These are phyloP conservation scores for Halichondria panicea DNA, from an alignment of 37 sponge, comb jelly and placozoan species.

Conservation along the genomic window DNA sequence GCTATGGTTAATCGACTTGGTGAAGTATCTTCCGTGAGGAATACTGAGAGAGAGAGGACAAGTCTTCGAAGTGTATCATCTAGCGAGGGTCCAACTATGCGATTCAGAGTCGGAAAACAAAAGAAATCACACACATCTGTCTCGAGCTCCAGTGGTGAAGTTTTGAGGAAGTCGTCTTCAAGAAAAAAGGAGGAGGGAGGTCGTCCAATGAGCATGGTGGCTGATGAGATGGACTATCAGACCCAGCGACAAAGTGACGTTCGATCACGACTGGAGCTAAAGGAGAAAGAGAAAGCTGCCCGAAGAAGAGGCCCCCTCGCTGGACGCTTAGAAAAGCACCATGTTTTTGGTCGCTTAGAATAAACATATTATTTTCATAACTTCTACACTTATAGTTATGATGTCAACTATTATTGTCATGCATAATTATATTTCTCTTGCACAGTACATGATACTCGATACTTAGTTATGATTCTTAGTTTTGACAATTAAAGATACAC, in stretches of 20 bases:
- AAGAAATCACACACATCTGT: no score
- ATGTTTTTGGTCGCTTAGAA: slow-evolving; percentile 40
- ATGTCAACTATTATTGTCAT: background rate
- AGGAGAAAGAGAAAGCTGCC: slow-evolving; percentile 25
- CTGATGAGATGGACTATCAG: slow-evolving; percentile 42
- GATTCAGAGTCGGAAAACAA: no score
- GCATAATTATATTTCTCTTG: background rate
- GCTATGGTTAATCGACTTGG: no score
- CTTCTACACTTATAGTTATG: no score
- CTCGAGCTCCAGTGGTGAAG: no score
- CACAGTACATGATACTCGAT: background rate
- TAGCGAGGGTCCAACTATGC: no score
- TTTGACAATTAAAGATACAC: no score
- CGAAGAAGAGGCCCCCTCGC: slow-evolving; percentile 33
- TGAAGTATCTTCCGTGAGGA: no score
- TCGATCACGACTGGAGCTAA: slow-evolving; percentile 31
- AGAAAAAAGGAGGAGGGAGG: no score
- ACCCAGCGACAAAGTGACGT: slow-evolving; percentile 24
- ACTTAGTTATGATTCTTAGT: background rate
- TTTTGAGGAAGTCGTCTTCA: no score
- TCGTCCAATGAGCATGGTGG: slow-evolving; percentile 33
- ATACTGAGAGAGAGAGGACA: no score
- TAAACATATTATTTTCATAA: background rate
- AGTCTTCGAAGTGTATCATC: no score
- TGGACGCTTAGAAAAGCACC: slow-evolving; percentile 35